Conservation (phyloP, 1,140 invertebrate species). For the Aphaenogaster rudis region DNA sequence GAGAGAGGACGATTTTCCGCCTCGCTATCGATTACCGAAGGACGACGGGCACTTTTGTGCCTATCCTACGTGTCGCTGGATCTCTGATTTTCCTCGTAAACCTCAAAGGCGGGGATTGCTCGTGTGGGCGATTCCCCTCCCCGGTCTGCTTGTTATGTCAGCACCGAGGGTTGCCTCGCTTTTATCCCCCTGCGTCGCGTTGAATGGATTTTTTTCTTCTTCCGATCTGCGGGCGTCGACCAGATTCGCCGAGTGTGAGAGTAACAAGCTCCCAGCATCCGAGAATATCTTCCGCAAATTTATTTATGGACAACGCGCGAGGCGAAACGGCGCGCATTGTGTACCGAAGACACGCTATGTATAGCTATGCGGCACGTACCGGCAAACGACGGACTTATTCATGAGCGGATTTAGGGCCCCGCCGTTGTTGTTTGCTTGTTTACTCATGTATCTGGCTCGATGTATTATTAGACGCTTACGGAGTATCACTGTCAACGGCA, state of each 20-base stretch:
- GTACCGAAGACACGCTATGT: constrained; percentile 60
- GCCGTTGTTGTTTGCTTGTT: constrained; percentile 62
- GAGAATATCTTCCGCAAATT: constrained; percentile 75
- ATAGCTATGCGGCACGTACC: constrained; percentile 60
- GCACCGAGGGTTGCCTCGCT: constrained; percentile 60
- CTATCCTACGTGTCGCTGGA: constrained; percentile 75
- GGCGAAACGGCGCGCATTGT: constrained; percentile 67
- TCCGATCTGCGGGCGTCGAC: constrained; percentile 67
- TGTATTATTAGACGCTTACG: constrained; percentile 63
- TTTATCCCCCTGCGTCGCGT: constrained; percentile 35
- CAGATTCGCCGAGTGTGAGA: constrained; percentile 77
- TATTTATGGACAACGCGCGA: constrained; percentile 72
- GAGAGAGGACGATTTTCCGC: constrained; percentile 68
- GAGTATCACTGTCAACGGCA: constrained; percentile 39
- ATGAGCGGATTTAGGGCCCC: constrained; percentile 48
- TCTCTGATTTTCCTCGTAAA: constrained; percentile 70
- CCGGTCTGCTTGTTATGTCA: constrained; percentile 78
- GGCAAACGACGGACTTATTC: constrained; percentile 56
- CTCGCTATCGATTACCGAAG: constrained; percentile 77
- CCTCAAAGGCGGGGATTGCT: constrained; percentile 75
- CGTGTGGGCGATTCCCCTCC: constrained; percentile 30
- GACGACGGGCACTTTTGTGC: constrained; percentile 83
- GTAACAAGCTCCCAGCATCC: constrained; percentile 80
- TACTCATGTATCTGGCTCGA: constrained; percentile 62
- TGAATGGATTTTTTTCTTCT: constrained; percentile 67